Base-by-base conservation (phyloP, 2,113 vertebrate genomes). In the Tyrannus savana region DNA sequence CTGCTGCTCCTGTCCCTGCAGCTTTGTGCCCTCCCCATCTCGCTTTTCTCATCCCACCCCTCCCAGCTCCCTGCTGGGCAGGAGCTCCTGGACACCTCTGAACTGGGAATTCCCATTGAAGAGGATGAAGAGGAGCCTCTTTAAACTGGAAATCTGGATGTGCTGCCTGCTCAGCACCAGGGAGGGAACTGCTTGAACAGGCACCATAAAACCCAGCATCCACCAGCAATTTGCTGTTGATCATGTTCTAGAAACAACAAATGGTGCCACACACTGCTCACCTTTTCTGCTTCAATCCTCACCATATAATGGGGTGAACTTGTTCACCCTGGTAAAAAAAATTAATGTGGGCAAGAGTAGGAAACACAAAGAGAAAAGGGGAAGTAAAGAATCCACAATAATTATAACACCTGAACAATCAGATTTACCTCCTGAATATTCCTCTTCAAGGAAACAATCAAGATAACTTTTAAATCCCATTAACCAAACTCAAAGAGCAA, bases 301-400 rank as follows among this genome's bases (percentile, higher is more conserved):
- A 47, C 74, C 41, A 2, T 0, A 6, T 0, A 49, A 23, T 0
- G 0, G 84, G 67, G 25, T 16, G 58, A 69, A 8, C 2, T 12
- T 8, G 6, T 9, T 59, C 2, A 59, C 41, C 44, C 21, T 4
- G 22, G 58, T 42, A 30, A 73, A 71, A 42, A 39, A 75, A 58
- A 37, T 16, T 8, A 56, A 31, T 33, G 21, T 0, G 7, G 24
- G 50, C 23, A 80, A n/a, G 25, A 56, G 33, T 8, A 14, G 28
- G 55, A 84, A 84, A 91, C 4, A 31, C 11, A 71, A 66, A 46
- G 64, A 46, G 44, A 64, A 83, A 73, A 39, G 47, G 19, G 31
- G 41, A 92, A 46, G 17, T 46, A 49, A 73, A 78, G 52, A 41
- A 52, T 14, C 11, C 44, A 49, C 39, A 55, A n/a, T 10, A 31